Conservation (phyloP, 2,113 vertebrate species). For the Xenopus borealis region DNA sequence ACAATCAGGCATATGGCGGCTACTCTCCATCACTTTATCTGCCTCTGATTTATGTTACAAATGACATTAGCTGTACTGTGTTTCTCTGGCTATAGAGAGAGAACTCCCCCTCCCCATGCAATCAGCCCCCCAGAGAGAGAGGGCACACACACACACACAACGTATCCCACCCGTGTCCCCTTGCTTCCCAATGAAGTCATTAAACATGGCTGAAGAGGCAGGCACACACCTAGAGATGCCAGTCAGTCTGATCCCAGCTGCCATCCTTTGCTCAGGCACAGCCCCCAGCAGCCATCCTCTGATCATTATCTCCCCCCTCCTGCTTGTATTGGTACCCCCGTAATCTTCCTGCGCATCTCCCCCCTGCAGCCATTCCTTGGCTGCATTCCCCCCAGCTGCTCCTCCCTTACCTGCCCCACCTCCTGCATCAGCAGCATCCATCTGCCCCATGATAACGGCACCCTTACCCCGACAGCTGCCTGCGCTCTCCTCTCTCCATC, state of each 20-base stretch:
- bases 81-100: neutral
- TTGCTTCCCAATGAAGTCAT: constrained; percentile 16
- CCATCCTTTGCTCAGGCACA: neutral
- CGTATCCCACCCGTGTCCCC: neutral
- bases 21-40: too few relatives aligned
- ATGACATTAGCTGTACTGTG: neutral
- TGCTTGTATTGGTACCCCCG: neutral
- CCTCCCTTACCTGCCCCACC: neutral
- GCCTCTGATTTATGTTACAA: too few relatives aligned
- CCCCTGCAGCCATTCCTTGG: neutral
- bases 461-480: constrained; percentile 1
- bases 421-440: neutral
- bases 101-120: neutral
- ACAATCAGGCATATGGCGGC: too few relatives aligned
- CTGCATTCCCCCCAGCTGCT: neutral
- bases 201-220: constrained; percentile 35
- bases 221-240: constrained; percentile 20
- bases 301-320: neutral
- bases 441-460: neutral
- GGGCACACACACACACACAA: neutral
- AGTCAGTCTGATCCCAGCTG: fast-evolving
- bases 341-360: neutral
- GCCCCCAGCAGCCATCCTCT: neutral
- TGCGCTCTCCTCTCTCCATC: neutral
- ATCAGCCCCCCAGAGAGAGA: too few relatives aligned